Evolutionary conservation across 2,113 vertebrate species (phyloP), one percentile per base, ranked within the genome.

Genomic region (Larimichthys polyactis): DNA sequence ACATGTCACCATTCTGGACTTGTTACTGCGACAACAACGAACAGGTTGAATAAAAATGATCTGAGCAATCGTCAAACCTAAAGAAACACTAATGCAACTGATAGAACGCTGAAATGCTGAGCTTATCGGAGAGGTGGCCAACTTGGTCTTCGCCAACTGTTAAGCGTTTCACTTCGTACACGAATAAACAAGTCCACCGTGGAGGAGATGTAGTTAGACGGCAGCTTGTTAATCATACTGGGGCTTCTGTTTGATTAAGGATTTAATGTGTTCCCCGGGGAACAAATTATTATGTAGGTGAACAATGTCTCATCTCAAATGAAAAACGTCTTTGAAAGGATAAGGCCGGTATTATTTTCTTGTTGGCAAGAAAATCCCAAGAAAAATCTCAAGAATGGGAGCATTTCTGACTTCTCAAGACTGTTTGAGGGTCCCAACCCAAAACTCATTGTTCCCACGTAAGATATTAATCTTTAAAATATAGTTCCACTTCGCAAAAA

Each of bases 211-310:
- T 44, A 77, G 54, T 49, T 51, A 40, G 69, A 82, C 54, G 48
- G 67, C 81, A 27, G 71, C 79, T 79, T 79, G 51, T 82, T 88
- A 59, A 71, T 73, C 57, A 70, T 75, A 75, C 74, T 11, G 40
- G n/a, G n/a, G 70, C 59, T 2, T 55, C 43, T 57, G 55, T 80
- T 72, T 82, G 66, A 77, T 79, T 63, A 48, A 49, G 2, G 1
- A 72, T 75, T 73, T 36, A 66, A 84, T 84, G 66, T 65, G 69
- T 17, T 62, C 82, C 54, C 6, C 2, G 0, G 46, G 54, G 69
- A 78, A n/a, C 77, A 55, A 52, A 87, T 83, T 76, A 68, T 52
- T 46, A 7, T 0, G n/a, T 68, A 52, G 77, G 58, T 73, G 57
- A 52, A 40, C 15, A 40, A 59, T 44, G 62, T 75, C 36, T 54